A percentile compares a stretch with the other conserved stretches of the same genome.
These are phyloP conservation scores for Muscina levida DNA, from an alignment of 2,888 invertebrate species.

Conservation along the genomic window DNA sequence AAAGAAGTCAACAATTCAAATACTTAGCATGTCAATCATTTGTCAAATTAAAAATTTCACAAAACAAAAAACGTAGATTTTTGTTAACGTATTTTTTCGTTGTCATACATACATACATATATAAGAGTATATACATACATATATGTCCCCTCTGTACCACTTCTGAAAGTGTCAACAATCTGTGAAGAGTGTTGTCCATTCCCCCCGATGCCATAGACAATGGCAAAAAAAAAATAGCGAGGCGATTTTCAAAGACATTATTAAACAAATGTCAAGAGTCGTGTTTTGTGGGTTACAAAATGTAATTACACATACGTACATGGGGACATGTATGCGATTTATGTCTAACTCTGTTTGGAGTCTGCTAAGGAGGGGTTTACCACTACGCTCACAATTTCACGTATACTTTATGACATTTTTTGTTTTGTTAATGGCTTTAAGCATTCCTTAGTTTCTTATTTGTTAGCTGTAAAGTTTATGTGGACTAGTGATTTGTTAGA, in stretches of 20 bases:
- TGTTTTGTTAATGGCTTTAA: conserved; percentile 9
- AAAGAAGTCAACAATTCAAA: conserved; percentile 56
- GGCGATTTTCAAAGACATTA: conserved; percentile 10
- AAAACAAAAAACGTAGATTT: background rate
- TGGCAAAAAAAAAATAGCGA: no score
- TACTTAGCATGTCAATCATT: conserved; percentile 63
- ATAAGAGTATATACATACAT: no score
- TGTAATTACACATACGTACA: conserved; percentile 9
- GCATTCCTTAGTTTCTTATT: background rate
- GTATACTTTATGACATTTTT: conserved; percentile 27
- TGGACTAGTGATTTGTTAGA: no score
- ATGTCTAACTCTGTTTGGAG: background rate
- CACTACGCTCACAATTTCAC: conserved; percentile 6
- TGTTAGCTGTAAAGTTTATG: background rate
- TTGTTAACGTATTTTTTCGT: conserved; percentile 3
- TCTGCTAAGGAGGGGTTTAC: conserved; percentile 12
- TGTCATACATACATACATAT: no score
- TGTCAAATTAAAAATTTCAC: conserved; percentile 52
- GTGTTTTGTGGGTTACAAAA: background rate
- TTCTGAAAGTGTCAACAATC: conserved; percentile 39
- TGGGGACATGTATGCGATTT: background rate
- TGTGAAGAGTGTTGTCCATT: conserved; percentile 4
- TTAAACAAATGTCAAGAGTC: background rate
- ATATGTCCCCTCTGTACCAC: no score
- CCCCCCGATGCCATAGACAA: background rate